phyloP scores from a whole-genome alignment of 2,113 vertebrate genomes.

The Orycteropus afer region DNA sequence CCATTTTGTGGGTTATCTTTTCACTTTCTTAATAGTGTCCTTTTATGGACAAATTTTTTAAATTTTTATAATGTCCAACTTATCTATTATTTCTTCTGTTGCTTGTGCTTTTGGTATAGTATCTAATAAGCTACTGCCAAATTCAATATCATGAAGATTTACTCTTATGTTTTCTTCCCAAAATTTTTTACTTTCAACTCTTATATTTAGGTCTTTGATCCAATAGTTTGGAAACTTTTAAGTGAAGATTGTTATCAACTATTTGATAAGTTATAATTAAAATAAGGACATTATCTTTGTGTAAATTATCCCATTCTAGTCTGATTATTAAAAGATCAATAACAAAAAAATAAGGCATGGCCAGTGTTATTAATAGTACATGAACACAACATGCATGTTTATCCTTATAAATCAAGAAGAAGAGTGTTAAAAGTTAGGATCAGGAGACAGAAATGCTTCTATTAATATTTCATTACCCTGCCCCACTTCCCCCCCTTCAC shows the following conservation, averaged over 20 bases:
- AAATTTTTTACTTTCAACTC: neutral
- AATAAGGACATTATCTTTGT: conserved; percentile 17
- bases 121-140: neutral
- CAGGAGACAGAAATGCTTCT: neutral
- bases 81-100: neutral
- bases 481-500: no score
- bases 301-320: neutral
- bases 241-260: neutral
- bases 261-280: conserved; percentile 3
- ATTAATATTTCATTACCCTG: neutral
- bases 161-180: neutral
- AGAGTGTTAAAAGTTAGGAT: neutral
- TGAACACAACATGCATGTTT: neutral
- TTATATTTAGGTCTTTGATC: neutral
- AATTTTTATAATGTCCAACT: neutral
- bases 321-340: neutral
- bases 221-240: conserved; percentile 8
- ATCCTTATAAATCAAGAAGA: neutral
- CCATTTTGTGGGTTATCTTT: neutral
- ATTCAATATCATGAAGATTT: neutral
- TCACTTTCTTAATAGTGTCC: neutral
- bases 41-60: neutral
- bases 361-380: neutral
- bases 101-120: neutral
- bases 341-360: rapidly evolving